phyloP scores from a whole-genome alignment of 2,888 invertebrate genomes.

The Dicyrtoma fusca region DNA sequence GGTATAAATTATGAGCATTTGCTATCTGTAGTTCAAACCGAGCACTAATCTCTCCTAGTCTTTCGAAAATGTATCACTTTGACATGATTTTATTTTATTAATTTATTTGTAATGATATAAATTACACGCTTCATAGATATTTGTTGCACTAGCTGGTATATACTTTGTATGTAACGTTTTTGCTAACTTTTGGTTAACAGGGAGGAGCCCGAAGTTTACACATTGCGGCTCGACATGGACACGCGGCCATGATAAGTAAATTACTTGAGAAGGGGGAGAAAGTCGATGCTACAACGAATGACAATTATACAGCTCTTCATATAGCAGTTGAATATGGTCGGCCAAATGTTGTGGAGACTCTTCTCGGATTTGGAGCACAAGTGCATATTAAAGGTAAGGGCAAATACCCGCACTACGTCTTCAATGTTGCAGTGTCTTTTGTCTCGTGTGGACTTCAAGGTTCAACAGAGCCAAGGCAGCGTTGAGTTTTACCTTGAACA shows the following conservation, averaged over 20 bases:
- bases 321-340: constrained; percentile 95
- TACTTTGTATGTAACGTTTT: no score
- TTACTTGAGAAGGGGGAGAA: constrained; percentile 94
- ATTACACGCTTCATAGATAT: no score
- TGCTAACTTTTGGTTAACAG: constrained; percentile 60
- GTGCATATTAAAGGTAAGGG: constrained; percentile 83
- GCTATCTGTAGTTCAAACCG: no score
- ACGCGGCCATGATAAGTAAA: constrained; percentile 95
- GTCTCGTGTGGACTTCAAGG: not conserved
- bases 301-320: constrained; percentile 96
- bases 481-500: not conserved
- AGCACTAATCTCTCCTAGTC: no score
- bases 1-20: no score
- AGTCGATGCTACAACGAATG: constrained; percentile 93
- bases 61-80: no score
- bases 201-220: constrained; percentile 96
- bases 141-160: no score
- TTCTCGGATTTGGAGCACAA: constrained; percentile 95
- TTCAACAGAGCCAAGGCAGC: not conserved
- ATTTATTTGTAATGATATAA: no score
- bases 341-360: constrained; percentile 91
- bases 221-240: constrained; percentile 95
- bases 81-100: no score
- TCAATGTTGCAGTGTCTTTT: not conserved
- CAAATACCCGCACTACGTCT: not conserved